Percentiles rank a stretch among this genome's conserved stretches.
These are phyloP conservation scores for Paramormyrops hopkinsi DNA, from an alignment of 2,797 vertebrate genomes.

Conservation along the genomic window DNA sequence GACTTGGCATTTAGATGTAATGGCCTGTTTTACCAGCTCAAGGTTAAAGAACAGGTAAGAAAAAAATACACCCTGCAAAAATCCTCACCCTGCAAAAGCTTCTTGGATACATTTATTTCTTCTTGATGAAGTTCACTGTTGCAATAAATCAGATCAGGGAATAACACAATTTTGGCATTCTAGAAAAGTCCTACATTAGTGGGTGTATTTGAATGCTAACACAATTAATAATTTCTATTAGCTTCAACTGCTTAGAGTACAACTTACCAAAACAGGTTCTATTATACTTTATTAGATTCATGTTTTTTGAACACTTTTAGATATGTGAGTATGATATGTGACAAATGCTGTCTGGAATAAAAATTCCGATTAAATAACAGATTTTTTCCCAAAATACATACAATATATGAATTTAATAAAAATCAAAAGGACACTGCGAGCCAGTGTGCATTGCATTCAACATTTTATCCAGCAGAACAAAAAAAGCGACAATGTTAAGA, in stretches of 20 bases:
- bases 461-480: not conserved
- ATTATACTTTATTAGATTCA: not conserved
- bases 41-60: slow-evolving; percentile 34
- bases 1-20: slow-evolving; percentile 39
- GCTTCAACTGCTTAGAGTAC: not conserved
- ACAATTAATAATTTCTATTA: not conserved
- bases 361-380: not conserved
- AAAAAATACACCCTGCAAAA: slow-evolving; percentile 30
- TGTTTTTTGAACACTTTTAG: not conserved
- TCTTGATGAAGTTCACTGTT: slow-evolving; percentile 18
- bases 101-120: slow-evolving; percentile 12
- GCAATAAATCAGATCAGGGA: not conserved
- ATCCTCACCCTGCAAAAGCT: not conserved
- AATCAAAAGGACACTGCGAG: not conserved
- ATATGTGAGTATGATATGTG: not conserved
- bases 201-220: not conserved
- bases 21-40: slow-evolving; percentile 29
- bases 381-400: not conserved
- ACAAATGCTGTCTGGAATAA: not conserved
- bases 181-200: not conserved
- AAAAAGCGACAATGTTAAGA: not conserved
- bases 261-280: not conserved
- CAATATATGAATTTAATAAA: not conserved
- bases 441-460: not conserved
- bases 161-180: slow-evolving; percentile 8